Evolutionary conservation across 1,140 invertebrate genomes (phyloP), one percentile per base, ranked within the genome.

Genomic region (Halictus rubicundus): DNA sequence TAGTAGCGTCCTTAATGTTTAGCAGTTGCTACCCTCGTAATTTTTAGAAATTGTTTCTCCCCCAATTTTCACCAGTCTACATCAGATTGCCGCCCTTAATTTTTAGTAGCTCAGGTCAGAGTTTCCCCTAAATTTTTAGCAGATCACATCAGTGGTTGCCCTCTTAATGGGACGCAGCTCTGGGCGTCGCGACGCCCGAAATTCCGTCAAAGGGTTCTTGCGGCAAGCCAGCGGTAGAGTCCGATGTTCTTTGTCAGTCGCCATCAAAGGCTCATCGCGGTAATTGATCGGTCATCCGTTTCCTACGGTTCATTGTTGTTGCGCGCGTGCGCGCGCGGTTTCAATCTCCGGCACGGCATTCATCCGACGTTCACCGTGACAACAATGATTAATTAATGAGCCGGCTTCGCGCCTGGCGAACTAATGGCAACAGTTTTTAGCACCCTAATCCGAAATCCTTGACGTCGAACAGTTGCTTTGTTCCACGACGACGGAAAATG

Each of bases 221-320:
- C 39, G 2, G 19, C 10, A 14, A n/a, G 23, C 23, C 3, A 9
- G 7, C 32, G 2, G 21, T 19, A 21, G 21, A 70, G 60, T 71
- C 64, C 52, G 68, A 64, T 73, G 78, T 80, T 78, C 59, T 78
- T 78, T 63, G 68, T 68, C 32, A 39, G 14, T 54, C 49, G 7
- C n/a, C 54, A 64, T 66, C 54, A 71, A 69, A 84, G 76, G 77
- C 65, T 68, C 64, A 54, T 66, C 69, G 42, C 54, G 63, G 69
- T 85, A 85, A 85, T 85, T 78, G 69, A 85, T 85, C 65, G 78
- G 39, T 63, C 83, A 68, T 73, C 80, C 77, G 84, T 85, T 78
- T 79, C 68, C 83, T 75, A 66, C 61, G 52, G 75, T 71, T 52
- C 54, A 85, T 80, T 63, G 68, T 84, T 69, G 76, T 68, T 54